Conservation (phyloP, 2,888 invertebrate genomes). For the Troides oblongomaculatus region DNA sequence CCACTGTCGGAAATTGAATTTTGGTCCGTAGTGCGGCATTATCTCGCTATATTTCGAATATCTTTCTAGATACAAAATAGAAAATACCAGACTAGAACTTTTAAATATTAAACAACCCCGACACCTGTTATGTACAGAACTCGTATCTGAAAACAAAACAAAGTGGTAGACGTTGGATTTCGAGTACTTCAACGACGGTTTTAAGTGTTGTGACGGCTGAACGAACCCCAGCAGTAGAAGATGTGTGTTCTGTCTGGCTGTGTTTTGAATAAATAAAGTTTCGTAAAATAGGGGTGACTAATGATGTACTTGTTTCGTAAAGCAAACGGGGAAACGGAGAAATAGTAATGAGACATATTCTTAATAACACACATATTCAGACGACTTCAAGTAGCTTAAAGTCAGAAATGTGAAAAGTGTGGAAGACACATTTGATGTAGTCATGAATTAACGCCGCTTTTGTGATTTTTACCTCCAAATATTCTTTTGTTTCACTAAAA, state of each 20-base stretch:
- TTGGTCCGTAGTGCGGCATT: no score
- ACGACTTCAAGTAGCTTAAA: neutral
- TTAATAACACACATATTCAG: neutral
- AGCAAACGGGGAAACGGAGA: slow-evolving; percentile 14
- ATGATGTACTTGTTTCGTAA: slow-evolving; percentile 16
- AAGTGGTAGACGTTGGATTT: slow-evolving; percentile 27
- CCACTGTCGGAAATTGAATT: no score
- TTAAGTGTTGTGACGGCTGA: slow-evolving; percentile 22
- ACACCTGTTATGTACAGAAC: slow-evolving; percentile 15
- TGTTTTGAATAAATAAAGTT: slow-evolving; percentile 9
- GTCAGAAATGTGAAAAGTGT: neutral
- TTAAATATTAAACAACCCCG: neutral
- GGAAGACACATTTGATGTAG: no score
- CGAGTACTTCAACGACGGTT: slow-evolving; percentile 23
- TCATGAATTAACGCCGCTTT: no score
- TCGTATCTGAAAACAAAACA: slow-evolving; percentile 27
- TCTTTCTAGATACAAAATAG: no score
- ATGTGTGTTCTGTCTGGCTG: slow-evolving; percentile 9
- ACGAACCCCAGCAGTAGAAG: slow-evolving; percentile 14
- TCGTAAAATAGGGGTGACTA: slow-evolving; percentile 19
- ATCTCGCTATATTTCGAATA: no score
- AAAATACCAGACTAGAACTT: no score
- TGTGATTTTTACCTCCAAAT: no score
- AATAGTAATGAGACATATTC: slow-evolving; percentile 12
- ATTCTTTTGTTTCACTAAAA: no score